Conservation (phyloP, 2,113 vertebrate species). For the Silurus meridionalis region DNA sequence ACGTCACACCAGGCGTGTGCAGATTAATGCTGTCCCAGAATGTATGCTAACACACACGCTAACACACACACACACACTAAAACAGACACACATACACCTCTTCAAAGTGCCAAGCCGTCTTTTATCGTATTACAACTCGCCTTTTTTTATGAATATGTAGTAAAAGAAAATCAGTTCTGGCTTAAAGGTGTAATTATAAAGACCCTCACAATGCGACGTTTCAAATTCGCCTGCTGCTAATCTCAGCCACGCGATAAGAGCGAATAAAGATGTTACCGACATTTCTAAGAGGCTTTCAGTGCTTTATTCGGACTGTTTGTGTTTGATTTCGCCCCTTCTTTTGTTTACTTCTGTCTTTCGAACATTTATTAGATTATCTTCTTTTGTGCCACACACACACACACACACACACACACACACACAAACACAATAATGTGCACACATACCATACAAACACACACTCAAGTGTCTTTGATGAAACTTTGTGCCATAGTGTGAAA, state of each 20-base stretch:
- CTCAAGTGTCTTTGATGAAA: slow-evolving; percentile 44
- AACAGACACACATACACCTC: slow-evolving; percentile 65
- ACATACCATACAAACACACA: slow-evolving; percentile 29
- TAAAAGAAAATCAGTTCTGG: slow-evolving; percentile 84
- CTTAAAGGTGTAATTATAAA: slow-evolving; percentile 99
- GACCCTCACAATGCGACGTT: slow-evolving; percentile 95
- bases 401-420: slow-evolving; percentile 31
- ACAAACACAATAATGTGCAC: not conserved
- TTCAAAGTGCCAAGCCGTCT: slow-evolving; percentile 94
- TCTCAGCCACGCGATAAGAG: slow-evolving; percentile 91
- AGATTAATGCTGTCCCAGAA: slow-evolving; percentile 96
- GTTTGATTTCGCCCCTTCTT: slow-evolving; percentile 79
- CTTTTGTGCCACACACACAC: slow-evolving; percentile 46
- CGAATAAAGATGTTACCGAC: slow-evolving; percentile 91
- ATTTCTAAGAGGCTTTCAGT: slow-evolving; percentile 92
- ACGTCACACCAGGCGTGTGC: slow-evolving; percentile 99
- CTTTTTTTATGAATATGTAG: slow-evolving; percentile 99
- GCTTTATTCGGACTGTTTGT: slow-evolving; percentile 90
- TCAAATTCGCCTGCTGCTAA: slow-evolving; percentile 89
- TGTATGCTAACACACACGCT: slow-evolving; percentile 69
- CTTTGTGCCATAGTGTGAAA: slow-evolving; percentile 41
- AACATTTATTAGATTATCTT: slow-evolving; percentile 75
- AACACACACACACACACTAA: not conserved
- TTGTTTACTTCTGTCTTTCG: slow-evolving; percentile 72
- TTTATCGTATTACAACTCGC: slow-evolving; percentile 99